Evolutionary conservation across 2,113 vertebrate species (phyloP), one percentile per base, ranked within the genome.

Genomic region (Ameiurus melas): DNA sequence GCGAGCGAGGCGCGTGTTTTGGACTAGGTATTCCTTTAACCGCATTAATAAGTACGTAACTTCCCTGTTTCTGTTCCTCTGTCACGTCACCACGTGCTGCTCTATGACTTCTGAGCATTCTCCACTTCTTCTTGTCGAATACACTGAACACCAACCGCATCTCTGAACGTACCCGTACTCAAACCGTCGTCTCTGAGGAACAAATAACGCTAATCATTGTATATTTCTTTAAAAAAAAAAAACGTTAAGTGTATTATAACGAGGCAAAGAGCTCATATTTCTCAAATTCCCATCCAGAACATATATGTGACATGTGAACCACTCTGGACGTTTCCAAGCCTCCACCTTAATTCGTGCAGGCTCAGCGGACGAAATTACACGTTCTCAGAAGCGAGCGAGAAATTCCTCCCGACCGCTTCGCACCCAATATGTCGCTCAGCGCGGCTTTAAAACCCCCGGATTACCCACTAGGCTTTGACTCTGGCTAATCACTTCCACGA

Each of bases 381-480:
- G 33, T 53, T 53, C 77, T 81, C 53, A 58, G 55, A 14, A 81
- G 19, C 33, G 55, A 14, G 55, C 1, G 55, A 82, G 20, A 60
- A 36, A 36, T 82, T 82, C 33, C 20, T 39, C n/a, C 1, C 47
- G 73, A 77, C 73, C 39, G 73, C 9, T 79, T 51, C 55, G 51
- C 27, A 79, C 51, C 77, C 51, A 55, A 79, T 79, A 79, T 58
- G 30, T 81, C n/a, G 12, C 53, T 81, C 78, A 57, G 78, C 17
- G 14, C 33, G 16, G 53, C 53, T 81, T 81, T 57, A 33, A 30
- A 81, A n/a, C 53, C 53, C n/a, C 53, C n/a, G 17, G 53, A 81
- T 81, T 58, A 81, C 79, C 79, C 79, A 81, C 58, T 58, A 81
- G n/a, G 79, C 79, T 81, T 57, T 58, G 53, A 58, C 22, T 3